These are phyloP conservation scores for Enteromius afrohamiltoni DNA, from an alignment of 2,797 vertebrate genomes.

Conservation along the genomic window DNA sequence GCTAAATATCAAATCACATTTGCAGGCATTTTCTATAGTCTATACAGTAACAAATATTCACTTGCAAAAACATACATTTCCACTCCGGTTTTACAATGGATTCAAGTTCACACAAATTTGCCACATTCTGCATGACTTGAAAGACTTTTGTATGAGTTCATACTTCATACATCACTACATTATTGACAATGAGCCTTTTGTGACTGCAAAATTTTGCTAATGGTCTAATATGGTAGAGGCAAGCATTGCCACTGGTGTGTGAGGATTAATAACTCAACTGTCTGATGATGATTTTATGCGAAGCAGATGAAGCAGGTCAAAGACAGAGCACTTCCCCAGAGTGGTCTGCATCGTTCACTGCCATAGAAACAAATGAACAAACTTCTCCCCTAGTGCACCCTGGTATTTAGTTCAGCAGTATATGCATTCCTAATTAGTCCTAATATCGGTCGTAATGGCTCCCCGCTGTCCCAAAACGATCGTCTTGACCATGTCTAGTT, in stretches of 20 bases:
- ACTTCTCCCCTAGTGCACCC: slow-evolving; percentile 27
- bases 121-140: not conserved
- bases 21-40: not conserved
- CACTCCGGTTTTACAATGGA: too few relatives aligned
- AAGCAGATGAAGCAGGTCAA: slow-evolving; percentile 14
- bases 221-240: not conserved
- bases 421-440: slow-evolving; percentile 54
- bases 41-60: not conserved
- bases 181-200: not conserved
- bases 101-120: not conserved
- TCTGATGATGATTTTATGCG: slow-evolving; percentile 16
- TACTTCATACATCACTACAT: not conserved
- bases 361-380: slow-evolving; percentile 45
- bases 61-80: not conserved
- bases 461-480: slow-evolving; percentile 15
- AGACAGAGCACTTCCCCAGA: slow-evolving; percentile 20
- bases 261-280: not conserved
- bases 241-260: not conserved
- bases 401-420: slow-evolving; percentile 41
- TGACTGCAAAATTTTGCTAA: not conserved
- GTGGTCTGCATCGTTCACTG: slow-evolving; percentile 18
- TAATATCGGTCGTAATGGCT: slow-evolving; percentile 46
- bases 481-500: slow-evolving; percentile 21
- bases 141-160: not conserved
- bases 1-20: not conserved